A percentile compares a stretch with the other conserved stretches of the same genome.
These are phyloP conservation scores for Gymnothorax javanicus DNA, from an alignment of 2,797 vertebrate genomes.

Conservation along the genomic window DNA sequence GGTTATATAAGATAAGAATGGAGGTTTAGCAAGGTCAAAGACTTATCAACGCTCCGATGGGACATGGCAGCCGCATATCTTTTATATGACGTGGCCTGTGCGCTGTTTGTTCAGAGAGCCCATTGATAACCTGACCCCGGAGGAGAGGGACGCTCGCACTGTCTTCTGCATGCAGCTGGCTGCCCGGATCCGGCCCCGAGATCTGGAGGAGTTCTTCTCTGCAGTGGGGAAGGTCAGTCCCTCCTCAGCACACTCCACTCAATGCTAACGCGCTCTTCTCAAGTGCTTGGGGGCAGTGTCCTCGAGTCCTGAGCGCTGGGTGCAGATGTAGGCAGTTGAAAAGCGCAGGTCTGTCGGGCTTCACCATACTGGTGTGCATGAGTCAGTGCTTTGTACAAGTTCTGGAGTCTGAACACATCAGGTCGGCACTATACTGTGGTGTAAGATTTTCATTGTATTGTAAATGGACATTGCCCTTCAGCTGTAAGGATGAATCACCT, in stretches of 20 bases:
- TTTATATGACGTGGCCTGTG: background rate
- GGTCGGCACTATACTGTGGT: no score
- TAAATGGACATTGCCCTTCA: no score
- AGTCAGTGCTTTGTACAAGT: no score
- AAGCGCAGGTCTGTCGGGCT: no score
- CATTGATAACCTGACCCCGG: conserved; percentile 95
- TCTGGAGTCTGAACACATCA: no score
- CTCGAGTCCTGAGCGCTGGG: no score
- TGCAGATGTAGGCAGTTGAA: no score
- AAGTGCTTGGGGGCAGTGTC: no score
- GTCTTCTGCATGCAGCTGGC: conserved; percentile 99
- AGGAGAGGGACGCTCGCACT: conserved; percentile 96
- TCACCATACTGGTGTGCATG: no score
- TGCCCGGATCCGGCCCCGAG: conserved; percentile 93
- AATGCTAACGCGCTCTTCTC: background rate
- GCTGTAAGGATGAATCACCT: no score
- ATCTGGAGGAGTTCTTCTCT: conserved; percentile 98
- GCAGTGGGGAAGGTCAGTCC: conserved; percentile 91
- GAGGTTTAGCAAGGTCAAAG: background rate
- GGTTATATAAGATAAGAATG: background rate
- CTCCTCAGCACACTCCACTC: no score
- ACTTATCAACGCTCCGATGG: background rate
- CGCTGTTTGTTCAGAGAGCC: conserved; percentile 77
- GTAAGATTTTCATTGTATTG: no score
- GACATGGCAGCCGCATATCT: background rate